These are phyloP conservation scores for Eupithecia insigniata DNA, from an alignment of 2,888 invertebrate species.

Conservation along the genomic window DNA sequence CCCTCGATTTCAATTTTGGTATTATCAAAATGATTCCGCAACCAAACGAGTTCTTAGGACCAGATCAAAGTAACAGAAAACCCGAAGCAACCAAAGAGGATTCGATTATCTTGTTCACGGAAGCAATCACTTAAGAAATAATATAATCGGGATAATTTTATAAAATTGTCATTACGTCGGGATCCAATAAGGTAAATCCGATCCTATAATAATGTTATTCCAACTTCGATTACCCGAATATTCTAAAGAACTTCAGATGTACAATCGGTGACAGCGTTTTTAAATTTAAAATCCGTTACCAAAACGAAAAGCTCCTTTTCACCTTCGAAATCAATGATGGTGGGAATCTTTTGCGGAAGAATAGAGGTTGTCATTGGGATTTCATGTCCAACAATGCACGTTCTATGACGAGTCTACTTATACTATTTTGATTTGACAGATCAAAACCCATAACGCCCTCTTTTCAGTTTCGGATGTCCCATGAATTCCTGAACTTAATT, in stretches of 20 bases:
- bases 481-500: too few relatives aligned
- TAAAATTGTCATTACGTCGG: constrained; percentile 49
- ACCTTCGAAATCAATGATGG: too few relatives aligned
- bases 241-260: constrained; percentile 50
- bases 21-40: not conserved
- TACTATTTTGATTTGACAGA: too few relatives aligned
- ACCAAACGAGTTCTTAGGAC: constrained; percentile 1
- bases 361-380: too few relatives aligned
- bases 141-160: constrained; percentile 41
- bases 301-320: too few relatives aligned
- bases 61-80: constrained; percentile 13
- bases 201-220: constrained; percentile 55
- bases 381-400: too few relatives aligned
- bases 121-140: constrained; percentile 45
- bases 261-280: constrained; percentile 33
- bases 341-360: too few relatives aligned
- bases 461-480: too few relatives aligned
- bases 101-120: constrained; percentile 36
- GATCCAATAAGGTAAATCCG: constrained; percentile 55
- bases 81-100: constrained; percentile 14
- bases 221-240: constrained; percentile 50
- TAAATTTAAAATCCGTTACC: not conserved
- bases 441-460: too few relatives aligned
- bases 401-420: too few relatives aligned
- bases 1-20: not conserved